Percentiles rank a stretch among this genome's conserved stretches.
Evolutionary conservation across 2,797 vertebrate species (phyloP).

Genomic region (Podarcis siculus): DNA sequence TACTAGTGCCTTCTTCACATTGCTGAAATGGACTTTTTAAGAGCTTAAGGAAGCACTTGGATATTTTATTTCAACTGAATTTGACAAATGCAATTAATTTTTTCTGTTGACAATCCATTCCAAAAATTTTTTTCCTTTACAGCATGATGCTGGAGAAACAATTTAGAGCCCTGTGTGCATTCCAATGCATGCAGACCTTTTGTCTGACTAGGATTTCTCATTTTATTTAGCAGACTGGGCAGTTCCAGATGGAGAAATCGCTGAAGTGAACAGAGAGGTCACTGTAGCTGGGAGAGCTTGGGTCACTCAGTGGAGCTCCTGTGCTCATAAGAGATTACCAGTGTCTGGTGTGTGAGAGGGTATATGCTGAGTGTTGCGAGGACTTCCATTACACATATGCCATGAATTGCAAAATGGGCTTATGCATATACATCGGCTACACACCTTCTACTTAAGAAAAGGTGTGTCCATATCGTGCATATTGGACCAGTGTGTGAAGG

Average conservation of each 20-base stretch:
- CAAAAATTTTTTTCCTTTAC: slow-evolving; percentile 1
- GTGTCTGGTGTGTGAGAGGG: too few relatives aligned
- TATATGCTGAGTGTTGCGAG: neutral
- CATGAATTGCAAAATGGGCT: neutral
- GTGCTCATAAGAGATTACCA: neutral
- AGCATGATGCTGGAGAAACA: neutral
- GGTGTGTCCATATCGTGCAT: neutral
- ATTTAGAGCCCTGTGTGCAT: neutral
- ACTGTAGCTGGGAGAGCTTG: neutral
- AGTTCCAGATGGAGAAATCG: neutral
- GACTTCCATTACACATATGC: neutral
- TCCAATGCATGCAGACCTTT: neutral
- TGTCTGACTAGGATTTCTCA: neutral
- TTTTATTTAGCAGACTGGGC: neutral
- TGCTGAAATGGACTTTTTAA: slow-evolving; percentile 42
- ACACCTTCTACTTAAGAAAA: neutral
- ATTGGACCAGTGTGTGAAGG: neutral
- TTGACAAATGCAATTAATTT: slow-evolving; percentile 39
- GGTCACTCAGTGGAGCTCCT: neutral
- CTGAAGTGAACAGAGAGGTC: neutral
- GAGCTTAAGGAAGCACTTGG: slow-evolving; percentile 39
- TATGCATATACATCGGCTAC: too few relatives aligned
- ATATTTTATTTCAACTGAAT: slow-evolving; percentile 41
- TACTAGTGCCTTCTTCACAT: slow-evolving; percentile 19
- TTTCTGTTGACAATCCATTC: slow-evolving; percentile 25